Evolutionary conservation across 2,797 vertebrate species (phyloP), one percentile per base, ranked within the genome.

Genomic region (Atherinosoma microstoma): DNA sequence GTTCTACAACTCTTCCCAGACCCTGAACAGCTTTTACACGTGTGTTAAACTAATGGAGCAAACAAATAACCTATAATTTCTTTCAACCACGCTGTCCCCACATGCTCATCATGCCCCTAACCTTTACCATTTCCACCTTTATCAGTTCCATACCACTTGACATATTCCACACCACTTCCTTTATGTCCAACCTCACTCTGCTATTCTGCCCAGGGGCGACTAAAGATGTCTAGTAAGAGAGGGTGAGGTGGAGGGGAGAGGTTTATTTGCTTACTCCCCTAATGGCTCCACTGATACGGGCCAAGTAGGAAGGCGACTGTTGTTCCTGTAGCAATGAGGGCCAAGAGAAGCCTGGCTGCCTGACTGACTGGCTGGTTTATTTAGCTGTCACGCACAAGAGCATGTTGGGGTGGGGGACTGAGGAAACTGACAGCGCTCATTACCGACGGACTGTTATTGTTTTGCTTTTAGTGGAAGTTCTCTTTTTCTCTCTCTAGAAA

Each of bases 261-360:
- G 45, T 24, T 70, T 75, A 85, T 91, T 91, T 90, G 84, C 87
- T 84, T 79, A 85, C 70, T 82, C 65, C 64, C 62, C 63, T 74
- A 73, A 85, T 64, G 78, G 87, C 83, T 87, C 71, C 70, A 70
- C 80, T 85, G 88, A 93, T 92, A 90, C 42, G 70, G 73, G 82
- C 79, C 73, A 89, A 87, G 75, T 65, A 93, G 91, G 91, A 91
- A 90, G 89, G 90, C 87, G 87, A 85, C 92, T 89, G 91, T 90
- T 83, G 80, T 90, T 93, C 84, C 84, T 79, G 76, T 72, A 84
- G 76, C 64, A 85, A 80, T 42, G 35, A 36, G 64, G 66, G 86
- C 86, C 87, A 91, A 90, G 83, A 73, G 76, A 85, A 89, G 84
- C 82, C 87, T 77, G 42, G 75, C 84, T 75, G 78, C 80, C 76